Conservation (phyloP, 2,797 vertebrate genomes). For the Limnodromus scolopaceus region DNA sequence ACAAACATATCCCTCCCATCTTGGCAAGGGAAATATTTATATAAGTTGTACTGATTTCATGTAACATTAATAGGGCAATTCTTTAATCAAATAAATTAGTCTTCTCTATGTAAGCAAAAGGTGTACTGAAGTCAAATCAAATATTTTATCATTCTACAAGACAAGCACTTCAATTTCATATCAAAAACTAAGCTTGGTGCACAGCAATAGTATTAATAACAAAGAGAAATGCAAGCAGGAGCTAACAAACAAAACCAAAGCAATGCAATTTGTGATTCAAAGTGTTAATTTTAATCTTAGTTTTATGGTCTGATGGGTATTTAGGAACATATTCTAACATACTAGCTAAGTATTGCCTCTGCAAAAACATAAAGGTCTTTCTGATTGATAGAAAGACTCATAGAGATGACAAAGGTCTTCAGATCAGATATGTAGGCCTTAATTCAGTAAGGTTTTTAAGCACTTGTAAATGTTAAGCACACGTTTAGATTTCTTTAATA, state of each 20-base stretch:
- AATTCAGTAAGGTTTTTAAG: background rate
- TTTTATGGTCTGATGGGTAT: background rate
- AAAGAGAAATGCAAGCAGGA: background rate
- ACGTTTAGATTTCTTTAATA: background rate
- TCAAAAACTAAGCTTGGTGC: background rate
- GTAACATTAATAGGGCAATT: background rate
- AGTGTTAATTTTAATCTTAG: background rate
- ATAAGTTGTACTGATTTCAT: background rate
- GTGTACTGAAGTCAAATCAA: conserved; percentile 7
- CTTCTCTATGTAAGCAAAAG: conserved; percentile 21
- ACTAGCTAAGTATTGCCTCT: background rate
- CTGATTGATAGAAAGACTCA: background rate
- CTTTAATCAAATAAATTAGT: background rate
- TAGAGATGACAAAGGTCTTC: background rate
- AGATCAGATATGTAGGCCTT: background rate
- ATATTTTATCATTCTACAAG: background rate
- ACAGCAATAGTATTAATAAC: background rate
- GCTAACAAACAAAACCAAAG: background rate
- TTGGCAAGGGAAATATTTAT: background rate
- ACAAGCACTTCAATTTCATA: background rate
- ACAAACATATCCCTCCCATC: background rate
- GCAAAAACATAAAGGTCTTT: background rate
- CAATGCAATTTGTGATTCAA: background rate
- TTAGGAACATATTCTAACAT: background rate
- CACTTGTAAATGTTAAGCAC: background rate